A percentile compares a stretch with the other conserved stretches of the same genome.
Conservation (phyloP, 2,113 vertebrate genomes). For the Pandion haliaetus region DNA sequence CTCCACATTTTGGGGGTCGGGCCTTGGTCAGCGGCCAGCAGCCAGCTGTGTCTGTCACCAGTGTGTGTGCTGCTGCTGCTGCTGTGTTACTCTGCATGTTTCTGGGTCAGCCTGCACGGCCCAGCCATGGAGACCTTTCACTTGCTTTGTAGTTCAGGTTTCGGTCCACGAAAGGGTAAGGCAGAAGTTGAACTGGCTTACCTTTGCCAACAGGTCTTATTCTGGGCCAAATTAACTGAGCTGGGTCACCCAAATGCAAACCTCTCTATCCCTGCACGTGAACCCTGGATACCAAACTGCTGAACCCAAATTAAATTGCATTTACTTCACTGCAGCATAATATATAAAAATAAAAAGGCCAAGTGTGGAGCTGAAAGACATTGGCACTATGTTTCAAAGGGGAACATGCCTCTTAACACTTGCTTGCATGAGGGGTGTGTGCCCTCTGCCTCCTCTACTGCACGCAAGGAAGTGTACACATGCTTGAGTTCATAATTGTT, state of each 20-base stretch:
- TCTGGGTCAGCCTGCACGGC: background rate
- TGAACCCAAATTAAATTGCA: background rate
- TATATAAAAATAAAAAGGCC: background rate
- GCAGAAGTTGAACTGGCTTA: background rate
- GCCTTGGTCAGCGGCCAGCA: background rate
- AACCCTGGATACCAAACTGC: background rate
- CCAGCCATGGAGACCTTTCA: background rate
- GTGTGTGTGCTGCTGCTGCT: background rate
- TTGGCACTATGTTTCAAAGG: background rate
- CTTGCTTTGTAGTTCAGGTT: background rate
- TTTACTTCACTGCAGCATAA: background rate
- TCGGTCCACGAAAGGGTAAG: background rate
- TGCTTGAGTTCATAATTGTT: too few relatives aligned
- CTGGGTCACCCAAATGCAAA: background rate
- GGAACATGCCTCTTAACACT: background rate
- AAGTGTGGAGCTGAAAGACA: background rate
- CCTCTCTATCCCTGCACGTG: background rate
- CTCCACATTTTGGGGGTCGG: background rate
- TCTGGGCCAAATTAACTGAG: background rate
- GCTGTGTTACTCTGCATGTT: background rate
- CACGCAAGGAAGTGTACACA: background rate
- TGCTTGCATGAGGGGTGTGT: background rate
- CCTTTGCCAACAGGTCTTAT: background rate
- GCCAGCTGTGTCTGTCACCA: background rate
- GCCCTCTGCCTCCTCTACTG: background rate